A percentile compares a stretch with the other conserved stretches of the same genome.
These are phyloP conservation scores for Chlorodrepanis virens DNA, from an alignment of 2,113 vertebrate genomes.

Conservation along the genomic window DNA sequence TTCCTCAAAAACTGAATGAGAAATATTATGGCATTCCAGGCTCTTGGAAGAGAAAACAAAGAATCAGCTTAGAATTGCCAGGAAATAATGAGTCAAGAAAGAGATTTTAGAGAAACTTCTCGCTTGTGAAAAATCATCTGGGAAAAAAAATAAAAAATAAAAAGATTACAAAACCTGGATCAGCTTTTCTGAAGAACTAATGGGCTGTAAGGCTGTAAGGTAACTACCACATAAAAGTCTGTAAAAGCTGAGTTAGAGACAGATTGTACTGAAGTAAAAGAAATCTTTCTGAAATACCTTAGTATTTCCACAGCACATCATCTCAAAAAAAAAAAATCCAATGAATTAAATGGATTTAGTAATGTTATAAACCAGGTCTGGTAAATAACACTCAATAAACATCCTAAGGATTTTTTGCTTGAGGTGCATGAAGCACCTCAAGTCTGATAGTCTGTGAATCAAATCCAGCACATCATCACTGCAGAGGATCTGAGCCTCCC, in stretches of 20 bases:
- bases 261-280: not conserved
- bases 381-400: not conserved
- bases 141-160: not conserved
- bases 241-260: not conserved
- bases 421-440: not conserved
- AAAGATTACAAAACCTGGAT: not conserved
- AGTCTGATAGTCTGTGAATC: not conserved
- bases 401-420: not conserved
- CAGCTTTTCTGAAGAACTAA: not conserved
- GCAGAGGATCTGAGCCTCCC: not conserved
- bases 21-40: slow-evolving; percentile 3
- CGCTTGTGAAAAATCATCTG: slow-evolving; percentile 5
- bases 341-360: not conserved
- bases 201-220: not conserved
- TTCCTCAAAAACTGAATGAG: slow-evolving; percentile 11
- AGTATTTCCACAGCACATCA: not conserved
- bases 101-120: not conserved
- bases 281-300: not conserved
- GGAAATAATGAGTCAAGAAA: slow-evolving; percentile 26
- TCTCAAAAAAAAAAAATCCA: not conserved
- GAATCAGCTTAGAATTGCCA: not conserved
- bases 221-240: not conserved
- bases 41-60: slow-evolving; percentile 7
- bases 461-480: not conserved
- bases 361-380: not conserved